phyloP scores from a whole-genome alignment of 1,140 invertebrate species.

The Drosophila tristis region DNA sequence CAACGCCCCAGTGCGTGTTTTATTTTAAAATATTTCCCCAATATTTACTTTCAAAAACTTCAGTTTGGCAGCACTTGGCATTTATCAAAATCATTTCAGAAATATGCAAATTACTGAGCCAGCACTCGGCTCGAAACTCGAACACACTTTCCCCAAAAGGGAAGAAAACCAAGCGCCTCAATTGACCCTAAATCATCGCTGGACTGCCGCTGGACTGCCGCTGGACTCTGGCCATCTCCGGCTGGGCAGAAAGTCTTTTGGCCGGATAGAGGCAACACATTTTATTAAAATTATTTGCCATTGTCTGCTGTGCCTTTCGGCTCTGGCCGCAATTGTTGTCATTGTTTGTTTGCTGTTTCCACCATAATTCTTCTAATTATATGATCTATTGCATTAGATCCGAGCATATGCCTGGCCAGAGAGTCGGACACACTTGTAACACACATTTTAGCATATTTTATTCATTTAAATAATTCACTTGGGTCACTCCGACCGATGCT shows the following conservation, averaged over 20 bases:
- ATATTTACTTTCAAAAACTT: conserved; percentile 41
- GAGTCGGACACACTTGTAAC: conserved; percentile 80
- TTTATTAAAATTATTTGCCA: conserved; percentile 73
- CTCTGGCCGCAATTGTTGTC: conserved; percentile 58
- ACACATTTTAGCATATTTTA: conserved; percentile 83
- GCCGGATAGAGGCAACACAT: conserved; percentile 60
- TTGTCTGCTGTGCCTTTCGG: conserved; percentile 46
- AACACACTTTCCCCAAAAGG: conserved; percentile 65
- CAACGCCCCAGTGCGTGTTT: conserved; percentile 13
- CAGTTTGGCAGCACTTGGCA: conserved; percentile 20
- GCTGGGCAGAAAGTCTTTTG: conserved; percentile 14
- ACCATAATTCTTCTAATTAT: conserved; percentile 83
- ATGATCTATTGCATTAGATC: conserved; percentile 73
- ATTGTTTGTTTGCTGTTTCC: conserved; percentile 54
- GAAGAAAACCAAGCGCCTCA: conserved; percentile 46
- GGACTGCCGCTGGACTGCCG: conserved; percentile 1
- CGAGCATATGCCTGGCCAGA: conserved; percentile 31
- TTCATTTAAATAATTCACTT: conserved; percentile 81
- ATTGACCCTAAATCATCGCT: conserved; percentile 67
- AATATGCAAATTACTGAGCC: conserved; percentile 66
- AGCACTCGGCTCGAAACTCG: conserved; percentile 49
- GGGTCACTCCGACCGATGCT: conserved; percentile 55
- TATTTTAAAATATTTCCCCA: conserved; percentile 16
- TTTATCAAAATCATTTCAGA: conserved; percentile 61
- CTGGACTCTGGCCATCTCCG: conserved; percentile 19